Evolutionary conservation across 2,797 vertebrate species (phyloP).

Genomic region (Spizella passerina): DNA sequence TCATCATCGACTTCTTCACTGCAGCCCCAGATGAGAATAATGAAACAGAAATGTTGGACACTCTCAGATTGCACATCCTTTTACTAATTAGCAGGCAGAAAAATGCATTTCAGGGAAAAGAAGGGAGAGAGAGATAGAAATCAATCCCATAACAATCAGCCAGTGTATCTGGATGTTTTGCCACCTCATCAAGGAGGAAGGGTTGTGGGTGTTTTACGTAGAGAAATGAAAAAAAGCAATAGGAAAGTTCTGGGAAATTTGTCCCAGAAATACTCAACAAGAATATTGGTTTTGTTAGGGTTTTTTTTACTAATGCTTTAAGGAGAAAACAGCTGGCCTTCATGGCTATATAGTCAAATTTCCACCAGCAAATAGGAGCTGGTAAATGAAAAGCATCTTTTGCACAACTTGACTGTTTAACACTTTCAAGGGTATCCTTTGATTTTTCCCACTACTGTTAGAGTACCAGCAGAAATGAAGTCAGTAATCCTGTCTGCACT

Average conservation of each 20-base stretch:
- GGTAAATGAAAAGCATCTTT: conserved; percentile 17
- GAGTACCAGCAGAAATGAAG: background rate
- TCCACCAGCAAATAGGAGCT: background rate
- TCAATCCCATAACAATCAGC: background rate
- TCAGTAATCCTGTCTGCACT: background rate
- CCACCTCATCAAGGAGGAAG: background rate
- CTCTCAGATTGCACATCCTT: background rate
- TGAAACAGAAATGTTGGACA: background rate
- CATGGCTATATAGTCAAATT: background rate
- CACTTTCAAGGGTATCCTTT: background rate
- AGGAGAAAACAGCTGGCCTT: background rate
- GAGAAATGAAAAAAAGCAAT: background rate
- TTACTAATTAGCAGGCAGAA: background rate
- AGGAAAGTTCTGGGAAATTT: background rate
- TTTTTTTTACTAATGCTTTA: background rate
- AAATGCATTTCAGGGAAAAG: background rate
- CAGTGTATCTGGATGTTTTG: background rate
- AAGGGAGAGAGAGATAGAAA: background rate
- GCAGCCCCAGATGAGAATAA: background rate
- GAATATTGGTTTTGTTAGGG: background rate
- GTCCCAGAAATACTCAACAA: background rate
- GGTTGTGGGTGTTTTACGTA: background rate
- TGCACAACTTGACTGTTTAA: background rate
- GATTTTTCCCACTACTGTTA: background rate
- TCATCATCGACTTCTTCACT: background rate